Percentiles rank a stretch among this genome's conserved stretches.
These are phyloP conservation scores for Lates japonicus DNA, from an alignment of 2,797 vertebrate species.

Conservation along the genomic window DNA sequence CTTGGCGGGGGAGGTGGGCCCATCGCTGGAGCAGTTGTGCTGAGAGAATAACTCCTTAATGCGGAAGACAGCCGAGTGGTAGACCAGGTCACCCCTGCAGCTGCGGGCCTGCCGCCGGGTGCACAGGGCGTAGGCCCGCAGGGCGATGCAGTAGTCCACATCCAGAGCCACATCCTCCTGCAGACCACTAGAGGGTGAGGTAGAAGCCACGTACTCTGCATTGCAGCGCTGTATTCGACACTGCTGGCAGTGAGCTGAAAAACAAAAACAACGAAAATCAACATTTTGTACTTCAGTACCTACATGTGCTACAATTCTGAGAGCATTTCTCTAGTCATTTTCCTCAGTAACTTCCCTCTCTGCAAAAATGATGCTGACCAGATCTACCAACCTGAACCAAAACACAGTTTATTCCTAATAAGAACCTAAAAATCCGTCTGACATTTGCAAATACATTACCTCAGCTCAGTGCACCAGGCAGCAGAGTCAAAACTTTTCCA, in stretches of 20 bases:
- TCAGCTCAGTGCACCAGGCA: constrained; percentile 40
- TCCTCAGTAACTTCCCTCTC: not conserved
- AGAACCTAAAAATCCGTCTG: constrained; percentile 18
- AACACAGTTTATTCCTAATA: not conserved
- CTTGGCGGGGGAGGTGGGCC: constrained; percentile 86
- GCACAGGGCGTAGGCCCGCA: constrained; percentile 87
- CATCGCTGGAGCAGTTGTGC: constrained; percentile 89
- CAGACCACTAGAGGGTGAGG: constrained; percentile 84
- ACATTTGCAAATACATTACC: constrained; percentile 44
- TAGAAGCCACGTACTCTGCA: constrained; percentile 86
- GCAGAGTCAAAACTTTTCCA: constrained; percentile 65
- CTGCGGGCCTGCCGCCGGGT: constrained; percentile 85
- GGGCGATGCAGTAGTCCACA: constrained; percentile 88
- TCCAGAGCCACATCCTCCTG: constrained; percentile 83
- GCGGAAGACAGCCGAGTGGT: constrained; percentile 88
- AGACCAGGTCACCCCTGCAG: constrained; percentile 88
- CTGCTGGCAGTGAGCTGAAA: constrained; percentile 87
- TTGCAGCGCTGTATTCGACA: constrained; percentile 90
- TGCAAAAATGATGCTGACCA: not conserved
- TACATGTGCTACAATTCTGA: not conserved
- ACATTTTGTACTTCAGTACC: not conserved
- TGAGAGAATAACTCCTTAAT: constrained; percentile 90
- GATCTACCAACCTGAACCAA: not conserved
- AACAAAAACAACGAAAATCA: constrained; percentile 21
- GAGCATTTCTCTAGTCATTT: not conserved